phyloP scores from a whole-genome alignment of 1,140 invertebrate genomes.

The Zaprionus capensis region DNA sequence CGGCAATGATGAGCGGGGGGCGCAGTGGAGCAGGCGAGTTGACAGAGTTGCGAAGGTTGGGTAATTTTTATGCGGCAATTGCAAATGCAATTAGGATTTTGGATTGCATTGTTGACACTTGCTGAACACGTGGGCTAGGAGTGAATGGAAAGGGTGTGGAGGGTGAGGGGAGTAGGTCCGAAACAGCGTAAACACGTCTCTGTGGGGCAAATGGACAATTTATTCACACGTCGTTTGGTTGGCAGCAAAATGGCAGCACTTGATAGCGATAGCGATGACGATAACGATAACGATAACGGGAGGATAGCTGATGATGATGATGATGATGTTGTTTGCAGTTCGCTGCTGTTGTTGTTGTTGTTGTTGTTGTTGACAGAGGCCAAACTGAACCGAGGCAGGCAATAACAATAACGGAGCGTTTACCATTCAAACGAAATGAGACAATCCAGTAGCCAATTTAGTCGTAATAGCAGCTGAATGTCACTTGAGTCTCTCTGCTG shows the following conservation, averaged over 20 bases:
- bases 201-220: slow-evolving; percentile 69
- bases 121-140: neutral
- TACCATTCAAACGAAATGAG: slow-evolving; percentile 73
- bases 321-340: slow-evolving; percentile 20
- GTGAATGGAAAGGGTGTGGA: neutral
- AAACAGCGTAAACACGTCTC: slow-evolving; percentile 63
- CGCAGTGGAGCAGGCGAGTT: neutral
- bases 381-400: slow-evolving; percentile 26
- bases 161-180: neutral
- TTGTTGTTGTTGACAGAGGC: slow-evolving; percentile 27
- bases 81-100: slow-evolving; percentile 13
- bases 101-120: neutral
- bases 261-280: slow-evolving; percentile 34
- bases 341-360: slow-evolving; percentile 20
- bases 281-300: slow-evolving; percentile 5
- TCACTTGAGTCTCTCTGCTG: slow-evolving; percentile 50
- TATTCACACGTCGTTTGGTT: slow-evolving; percentile 73
- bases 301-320: slow-evolving; percentile 9
- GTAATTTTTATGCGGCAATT: neutral
- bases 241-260: slow-evolving; percentile 38
- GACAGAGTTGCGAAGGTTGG: neutral
- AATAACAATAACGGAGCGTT: slow-evolving; percentile 80
- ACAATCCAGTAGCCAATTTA: slow-evolving; percentile 77
- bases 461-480: slow-evolving; percentile 77
- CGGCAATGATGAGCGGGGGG: neutral